Conservation (phyloP, 2,888 invertebrate species). For the Cotesia congregata region DNA sequence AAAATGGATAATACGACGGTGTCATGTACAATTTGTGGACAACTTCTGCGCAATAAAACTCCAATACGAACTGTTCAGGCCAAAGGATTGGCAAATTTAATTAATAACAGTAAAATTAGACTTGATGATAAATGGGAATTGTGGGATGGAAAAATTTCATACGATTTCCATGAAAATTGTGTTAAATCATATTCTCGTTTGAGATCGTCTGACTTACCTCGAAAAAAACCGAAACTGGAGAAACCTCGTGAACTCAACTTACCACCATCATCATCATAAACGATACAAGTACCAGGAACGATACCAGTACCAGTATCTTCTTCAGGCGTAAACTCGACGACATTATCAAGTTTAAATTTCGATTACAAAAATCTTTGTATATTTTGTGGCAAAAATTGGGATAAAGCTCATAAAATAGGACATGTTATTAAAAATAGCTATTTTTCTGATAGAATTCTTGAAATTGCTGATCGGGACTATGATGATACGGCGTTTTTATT, state of each 20-base stretch:
- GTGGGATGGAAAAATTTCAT: conserved; percentile 1
- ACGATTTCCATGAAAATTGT: conserved; percentile 24
- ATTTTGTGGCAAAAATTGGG: not conserved
- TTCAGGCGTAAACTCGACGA: not conserved
- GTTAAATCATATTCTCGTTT: conserved; percentile 26
- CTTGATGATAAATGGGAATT: conserved; percentile 21
- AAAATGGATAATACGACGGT: conserved; percentile 13
- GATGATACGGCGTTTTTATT: conserved; percentile 16
- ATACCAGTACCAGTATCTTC: not conserved
- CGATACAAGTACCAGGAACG: no score
- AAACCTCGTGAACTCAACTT: not conserved
- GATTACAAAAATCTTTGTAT: not conserved
- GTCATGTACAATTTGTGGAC: conserved; percentile 31
- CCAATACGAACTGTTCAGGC: not conserved
- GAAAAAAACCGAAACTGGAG: not conserved
- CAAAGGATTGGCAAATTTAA: conserved; percentile 5
- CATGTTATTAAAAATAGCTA: conserved; percentile 9
- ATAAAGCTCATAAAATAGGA: conserved; percentile 8
- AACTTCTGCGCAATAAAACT: conserved; percentile 17
- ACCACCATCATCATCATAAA: not conserved
- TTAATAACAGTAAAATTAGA: conserved; percentile 23
- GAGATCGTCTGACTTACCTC: not conserved
- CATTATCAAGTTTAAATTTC: not conserved
- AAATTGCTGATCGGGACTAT: conserved; percentile 17
- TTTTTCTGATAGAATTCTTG: conserved; percentile 23